A percentile compares a stretch with the other conserved stretches of the same genome.
Conservation (phyloP, 1,140 invertebrate genomes). For the Caerostris darwini region DNA sequence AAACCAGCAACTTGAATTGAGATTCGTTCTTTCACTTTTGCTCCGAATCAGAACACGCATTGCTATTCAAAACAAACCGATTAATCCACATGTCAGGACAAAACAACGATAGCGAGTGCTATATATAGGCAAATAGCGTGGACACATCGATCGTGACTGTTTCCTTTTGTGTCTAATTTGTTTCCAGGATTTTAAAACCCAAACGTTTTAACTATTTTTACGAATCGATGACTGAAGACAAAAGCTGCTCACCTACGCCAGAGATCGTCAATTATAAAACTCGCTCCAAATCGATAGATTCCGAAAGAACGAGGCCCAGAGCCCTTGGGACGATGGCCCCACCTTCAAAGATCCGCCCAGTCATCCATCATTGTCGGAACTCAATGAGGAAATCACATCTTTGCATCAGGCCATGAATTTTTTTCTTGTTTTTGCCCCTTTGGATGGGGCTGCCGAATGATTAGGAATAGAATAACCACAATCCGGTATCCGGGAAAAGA, state of each 20-base stretch:
- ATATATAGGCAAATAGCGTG: background rate
- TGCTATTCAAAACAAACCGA: background rate
- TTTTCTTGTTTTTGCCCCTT: background rate
- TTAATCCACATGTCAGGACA: background rate
- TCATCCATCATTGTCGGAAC: slow-evolving; percentile 61
- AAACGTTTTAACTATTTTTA: slow-evolving; percentile 13
- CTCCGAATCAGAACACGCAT: background rate
- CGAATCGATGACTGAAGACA: slow-evolving; percentile 13
- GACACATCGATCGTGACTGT: background rate
- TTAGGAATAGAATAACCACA: slow-evolving; percentile 21
- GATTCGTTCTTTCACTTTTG: too few relatives aligned
- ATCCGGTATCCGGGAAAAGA: slow-evolving; percentile 18
- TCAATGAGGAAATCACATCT: slow-evolving; percentile 64
- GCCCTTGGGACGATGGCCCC: slow-evolving; percentile 30
- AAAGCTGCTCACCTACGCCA: slow-evolving; percentile 40
- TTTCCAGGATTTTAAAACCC: slow-evolving; percentile 5
- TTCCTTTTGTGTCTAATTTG: background rate
- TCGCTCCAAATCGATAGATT: slow-evolving; percentile 44
- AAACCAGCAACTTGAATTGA: too few relatives aligned
- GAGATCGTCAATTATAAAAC: slow-evolving; percentile 43
- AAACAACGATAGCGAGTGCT: background rate
- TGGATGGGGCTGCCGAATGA: slow-evolving; percentile 10
- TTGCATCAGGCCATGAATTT: background rate
- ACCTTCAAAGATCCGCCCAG: slow-evolving; percentile 34
- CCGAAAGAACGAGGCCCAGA: slow-evolving; percentile 31